Evolutionary conservation across 30 jellyfish, hydroid and myxozoan species (phyloP), one percentile per base, ranked within the genome.

Genomic region (Clytia hemisphaerica): DNA sequence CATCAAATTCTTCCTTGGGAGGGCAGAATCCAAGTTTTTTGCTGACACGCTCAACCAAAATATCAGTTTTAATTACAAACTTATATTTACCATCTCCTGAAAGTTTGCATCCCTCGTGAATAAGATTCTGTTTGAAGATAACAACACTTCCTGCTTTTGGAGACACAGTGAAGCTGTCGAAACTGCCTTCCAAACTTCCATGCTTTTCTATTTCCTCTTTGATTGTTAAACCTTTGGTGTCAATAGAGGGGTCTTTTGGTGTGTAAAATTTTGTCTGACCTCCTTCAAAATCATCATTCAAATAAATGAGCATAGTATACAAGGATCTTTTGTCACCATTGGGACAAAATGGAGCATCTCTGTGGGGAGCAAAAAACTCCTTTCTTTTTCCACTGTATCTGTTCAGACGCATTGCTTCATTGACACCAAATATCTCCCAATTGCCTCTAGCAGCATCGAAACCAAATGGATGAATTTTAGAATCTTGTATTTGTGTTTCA

Each of bases 301-400:
- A 46, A 34, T 79, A 79, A 37, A 79, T 50, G 33, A 79, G 40
- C 19, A 79, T 59, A 5, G 93, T 59, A 12, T 54, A 54, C 7
- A 79, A 1, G 0, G 93, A 79, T 37, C 93, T 67, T 21, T 62
- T 72, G 53, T 79, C 93, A 32, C 93, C 85, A 45, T 45, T 59
- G 1, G 93, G 93, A 63, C 93, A 79, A 55, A 44, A 79, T 48
- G 68, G 93, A 0, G 93, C 71, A 45, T 69, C 85, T 57, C 54
- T 70, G 50, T 67, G 85, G n/a, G 54, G 15, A 2, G 79, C 37
- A 67, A 69, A 79, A 54, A 68, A 50, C 26, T 71, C 73, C 15
- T 44, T 33, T 21, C 45, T 35, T 44, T 12, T 30, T 6, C 53
- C 57, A 22, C 37, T 36, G 26, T 75, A 61, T 35, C 36, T 36